Base-by-base conservation (phyloP, 2,797 vertebrate species). In the Lepus oiostolus region DNA sequence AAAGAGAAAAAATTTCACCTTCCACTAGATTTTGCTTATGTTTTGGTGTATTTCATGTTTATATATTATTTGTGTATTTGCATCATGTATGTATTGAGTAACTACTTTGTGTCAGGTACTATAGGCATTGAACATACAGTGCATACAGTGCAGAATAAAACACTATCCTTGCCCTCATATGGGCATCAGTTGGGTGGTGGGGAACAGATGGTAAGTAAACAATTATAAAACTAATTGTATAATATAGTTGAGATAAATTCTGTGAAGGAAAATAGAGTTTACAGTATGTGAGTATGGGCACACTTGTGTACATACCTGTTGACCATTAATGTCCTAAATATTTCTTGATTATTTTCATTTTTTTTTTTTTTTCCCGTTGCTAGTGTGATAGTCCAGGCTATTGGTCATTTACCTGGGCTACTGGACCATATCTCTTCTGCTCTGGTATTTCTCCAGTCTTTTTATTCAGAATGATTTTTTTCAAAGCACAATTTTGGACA, bases 21-120 rank as follows among this genome's bases (percentile, higher is more conserved):
- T 77, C 62, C 28, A 42, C 4, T 91, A 50, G 28, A 84, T 72
- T 74, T 26, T 17, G 7, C 11, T 79, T 84, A 75, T 22, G 26
- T 85, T 86, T 82, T 87, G 85, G 58, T 77, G 30, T 91, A 74
- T 68, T 86, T 93, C 75, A 7, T 86, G 16, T 90, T 75, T 85
- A 74, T 16, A 4, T 90, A 50, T 58, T 92, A 60, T 71, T 75
- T 80, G 7, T 90, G 62, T 42, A 74, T 76, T 94, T 92, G 82
- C 38, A 58, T 63, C n/a, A 35, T 85, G 30, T 81, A 38, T 81
- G 75, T 76, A 62, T 70, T 60, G n/a, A 75, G 22, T 60, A n/a
- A 8, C 30, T 65, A 47, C 80, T 81, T 80, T 42, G 21, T 89
- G 65, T 76, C 24, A 54, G 30, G n/a, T 72, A 21, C 81, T 85